Evolutionary conservation across 2,113 vertebrate genomes (phyloP), one percentile per base, ranked within the genome.

Genomic region (Periophthalmus modestus): DNA sequence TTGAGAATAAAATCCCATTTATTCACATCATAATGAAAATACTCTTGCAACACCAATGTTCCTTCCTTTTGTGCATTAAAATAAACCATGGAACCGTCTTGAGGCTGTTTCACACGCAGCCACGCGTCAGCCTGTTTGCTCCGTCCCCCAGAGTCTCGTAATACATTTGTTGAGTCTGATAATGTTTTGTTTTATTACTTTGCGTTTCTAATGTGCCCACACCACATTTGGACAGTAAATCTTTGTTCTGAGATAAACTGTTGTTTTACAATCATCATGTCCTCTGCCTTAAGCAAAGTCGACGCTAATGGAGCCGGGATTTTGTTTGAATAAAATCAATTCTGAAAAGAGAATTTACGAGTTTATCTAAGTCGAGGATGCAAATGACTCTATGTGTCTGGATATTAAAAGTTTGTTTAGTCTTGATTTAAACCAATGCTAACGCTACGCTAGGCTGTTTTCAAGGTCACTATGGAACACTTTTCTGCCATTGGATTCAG

Each of bases 201-300:
- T 34, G 15, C 61, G 19, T 14, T n/a, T 43, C 34, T 39, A n/a
- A 43, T 65, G 39, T 43, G 62, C 62, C 4, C 33, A 18, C 7
- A 5, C n/a, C 62, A 5, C 62, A 39, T 39, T n/a, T 19, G 11
- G n/a, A 39, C 61, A 65, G 11, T 39, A 43, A 39, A 19, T 13
- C 62, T 18, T n/a, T 16, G 15, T 19, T 65, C 19, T n/a, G 33
- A 4, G 62, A 34, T 65, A 18, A 39, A 39, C 19, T 39, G 33
- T 43, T 39, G 34, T 19, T 39, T 63, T 63, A 63, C 36, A 7
- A 16, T 28, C 34, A 62, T 34, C 14, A 15, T 34, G 14, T 57
- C 14, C n/a, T 66, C 18, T 69, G 68, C 62, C 24, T 78, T 62
- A 36, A 71, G 59, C 24, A 46, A 62, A 74, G 24, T 28, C 55